Evolutionary conservation across 2,113 vertebrate species (phyloP).

Genomic region (Eleginops maclovinus): DNA sequence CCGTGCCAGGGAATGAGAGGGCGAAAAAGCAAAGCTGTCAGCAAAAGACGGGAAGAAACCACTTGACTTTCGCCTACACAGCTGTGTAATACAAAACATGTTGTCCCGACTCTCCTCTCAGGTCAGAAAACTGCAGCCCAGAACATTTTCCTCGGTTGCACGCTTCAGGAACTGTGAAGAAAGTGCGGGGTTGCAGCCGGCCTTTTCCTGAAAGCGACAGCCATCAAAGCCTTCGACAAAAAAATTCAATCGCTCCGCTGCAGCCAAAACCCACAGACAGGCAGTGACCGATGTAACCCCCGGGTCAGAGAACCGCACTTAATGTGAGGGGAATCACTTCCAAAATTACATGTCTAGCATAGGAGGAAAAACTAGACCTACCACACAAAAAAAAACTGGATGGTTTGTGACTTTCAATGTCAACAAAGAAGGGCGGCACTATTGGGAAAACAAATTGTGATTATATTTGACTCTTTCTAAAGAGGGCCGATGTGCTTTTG

Average conservation of each 20-base stretch:
- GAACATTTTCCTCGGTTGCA: constrained; percentile 29
- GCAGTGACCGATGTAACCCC: constrained; percentile 23
- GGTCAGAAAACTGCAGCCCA: constrained; percentile 35
- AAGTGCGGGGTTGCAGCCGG: constrained; percentile 38
- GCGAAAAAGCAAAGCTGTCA: constrained; percentile 31
- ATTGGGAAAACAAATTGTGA: too few species aligned
- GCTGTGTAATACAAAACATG: constrained; percentile 48
- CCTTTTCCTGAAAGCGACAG: constrained; percentile 41
- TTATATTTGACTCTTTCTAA: too few species aligned
- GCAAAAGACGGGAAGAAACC: constrained; percentile 32
- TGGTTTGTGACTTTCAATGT: background rate
- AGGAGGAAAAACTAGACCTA: background rate
- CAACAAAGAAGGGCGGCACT: too few species aligned
- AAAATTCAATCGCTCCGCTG: background rate
- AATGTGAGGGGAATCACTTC: constrained; percentile 28
- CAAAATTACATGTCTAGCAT: constrained; percentile 1
- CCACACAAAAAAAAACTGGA: background rate
- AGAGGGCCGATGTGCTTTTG: too few species aligned
- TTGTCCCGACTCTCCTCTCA: constrained; percentile 9
- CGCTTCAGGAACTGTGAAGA: constrained; percentile 27
- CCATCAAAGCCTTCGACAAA: constrained; percentile 33
- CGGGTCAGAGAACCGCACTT: constrained; percentile 22
- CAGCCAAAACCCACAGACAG: constrained; percentile 57
- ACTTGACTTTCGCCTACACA: constrained; percentile 49
- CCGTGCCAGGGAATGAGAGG: background rate